Evolutionary conservation across 2,797 vertebrate genomes (phyloP).

Genomic region (Austrolebias charrua): DNA sequence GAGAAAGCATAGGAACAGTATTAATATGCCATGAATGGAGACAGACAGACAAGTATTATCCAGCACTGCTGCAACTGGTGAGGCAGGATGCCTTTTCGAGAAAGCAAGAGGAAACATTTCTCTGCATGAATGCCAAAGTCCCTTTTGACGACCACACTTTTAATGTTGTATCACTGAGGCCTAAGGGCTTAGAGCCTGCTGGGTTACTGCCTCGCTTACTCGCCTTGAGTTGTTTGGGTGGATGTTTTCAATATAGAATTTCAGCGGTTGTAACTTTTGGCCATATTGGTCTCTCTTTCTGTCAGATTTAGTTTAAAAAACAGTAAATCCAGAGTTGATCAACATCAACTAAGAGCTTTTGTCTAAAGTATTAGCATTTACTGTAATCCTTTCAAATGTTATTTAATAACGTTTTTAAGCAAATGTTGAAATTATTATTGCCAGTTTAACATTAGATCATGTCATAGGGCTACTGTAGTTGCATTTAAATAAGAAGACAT

Average conservation of each 20-base stretch:
- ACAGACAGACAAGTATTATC: conserved; percentile 77
- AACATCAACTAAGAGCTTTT: not conserved
- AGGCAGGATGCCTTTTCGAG: conserved; percentile 55
- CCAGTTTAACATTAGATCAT: conserved; percentile 17
- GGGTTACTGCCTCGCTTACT: conserved; percentile 19
- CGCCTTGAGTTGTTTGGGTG: too few relatives aligned
- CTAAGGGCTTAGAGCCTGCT: conserved; percentile 26
- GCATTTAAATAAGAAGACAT: conserved; percentile 22
- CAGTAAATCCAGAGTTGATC: not conserved
- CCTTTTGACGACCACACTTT: conserved; percentile 26
- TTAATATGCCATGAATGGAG: conserved; percentile 80
- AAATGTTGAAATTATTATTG: too few relatives aligned
- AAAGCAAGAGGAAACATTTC: conserved; percentile 60
- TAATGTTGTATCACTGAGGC: conserved; percentile 44
- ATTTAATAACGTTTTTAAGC: too few relatives aligned
- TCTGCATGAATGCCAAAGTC: conserved; percentile 47
- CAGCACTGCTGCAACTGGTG: conserved; percentile 42
- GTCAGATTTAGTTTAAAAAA: conserved; percentile 4
- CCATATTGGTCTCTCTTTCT: conserved; percentile 1
- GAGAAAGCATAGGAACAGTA: conserved; percentile 73
- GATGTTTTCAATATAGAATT: too few relatives aligned
- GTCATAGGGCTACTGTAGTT: not conserved
- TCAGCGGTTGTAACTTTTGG: too few relatives aligned
- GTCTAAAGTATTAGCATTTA: not conserved
- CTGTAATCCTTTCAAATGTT: not conserved